phyloP scores from a whole-genome alignment of 2,797 vertebrate genomes.

The Euthynnus affinis region DNA sequence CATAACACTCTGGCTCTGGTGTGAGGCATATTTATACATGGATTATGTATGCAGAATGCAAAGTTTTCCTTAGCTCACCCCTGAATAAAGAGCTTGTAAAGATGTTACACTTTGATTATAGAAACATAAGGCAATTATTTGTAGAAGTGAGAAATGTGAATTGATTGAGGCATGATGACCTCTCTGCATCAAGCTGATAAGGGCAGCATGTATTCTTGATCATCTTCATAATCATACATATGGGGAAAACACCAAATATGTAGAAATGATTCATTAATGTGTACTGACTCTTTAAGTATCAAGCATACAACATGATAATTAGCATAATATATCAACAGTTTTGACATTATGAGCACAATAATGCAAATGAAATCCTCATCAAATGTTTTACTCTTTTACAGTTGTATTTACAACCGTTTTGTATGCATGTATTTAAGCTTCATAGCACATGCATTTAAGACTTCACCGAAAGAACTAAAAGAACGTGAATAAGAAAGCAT shows the following conservation, averaged over 20 bases:
- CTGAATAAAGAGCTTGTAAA: slow-evolving; percentile 64
- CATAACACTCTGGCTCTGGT: slow-evolving; percentile 73
- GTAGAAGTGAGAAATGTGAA: slow-evolving; percentile 47
- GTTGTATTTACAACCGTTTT: neutral
- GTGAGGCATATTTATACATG: slow-evolving; percentile 79
- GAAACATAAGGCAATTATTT: slow-evolving; percentile 74
- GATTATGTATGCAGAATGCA: slow-evolving; percentile 80
- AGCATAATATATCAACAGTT: slow-evolving; percentile 3
- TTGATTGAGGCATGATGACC: slow-evolving; percentile 64
- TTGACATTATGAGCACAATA: slow-evolving; percentile 16
- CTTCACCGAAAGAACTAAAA: neutral
- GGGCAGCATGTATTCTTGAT: slow-evolving; percentile 48
- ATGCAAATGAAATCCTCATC: neutral
- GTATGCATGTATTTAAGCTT: neutral
- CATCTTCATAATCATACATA: slow-evolving; percentile 52
- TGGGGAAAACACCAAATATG: neutral
- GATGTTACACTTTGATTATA: slow-evolving; percentile 79
- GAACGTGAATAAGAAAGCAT: slow-evolving; percentile 1
- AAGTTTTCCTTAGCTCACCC: slow-evolving; percentile 66
- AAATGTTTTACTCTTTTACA: slow-evolving; percentile 21
- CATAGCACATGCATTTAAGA: neutral
- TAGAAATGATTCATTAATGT: slow-evolving; percentile 9
- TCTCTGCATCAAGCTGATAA: slow-evolving; percentile 37
- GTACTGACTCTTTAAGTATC: neutral
- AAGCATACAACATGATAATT: neutral